Evolutionary conservation across 2,797 vertebrate genomes (phyloP).

Genomic region (Chiloscyllium punctatum): DNA sequence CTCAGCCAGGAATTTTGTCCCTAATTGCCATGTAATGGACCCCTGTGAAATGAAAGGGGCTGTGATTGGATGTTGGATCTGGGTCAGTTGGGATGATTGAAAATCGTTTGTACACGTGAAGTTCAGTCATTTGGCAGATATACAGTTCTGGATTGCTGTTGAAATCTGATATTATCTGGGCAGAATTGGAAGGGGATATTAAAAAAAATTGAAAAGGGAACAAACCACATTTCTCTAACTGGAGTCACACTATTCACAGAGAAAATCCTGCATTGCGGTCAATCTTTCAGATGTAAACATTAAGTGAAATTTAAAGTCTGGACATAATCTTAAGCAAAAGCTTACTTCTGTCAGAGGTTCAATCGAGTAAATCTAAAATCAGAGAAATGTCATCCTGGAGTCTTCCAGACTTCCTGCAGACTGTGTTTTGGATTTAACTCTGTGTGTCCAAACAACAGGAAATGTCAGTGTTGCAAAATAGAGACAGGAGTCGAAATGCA

Average conservation of each 20-base stretch:
- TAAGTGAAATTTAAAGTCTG: background rate
- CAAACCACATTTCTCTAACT: background rate
- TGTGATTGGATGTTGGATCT: background rate
- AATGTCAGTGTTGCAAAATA: background rate
- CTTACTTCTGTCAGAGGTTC: background rate
- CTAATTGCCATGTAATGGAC: background rate
- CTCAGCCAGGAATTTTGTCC: background rate
- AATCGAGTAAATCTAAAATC: background rate
- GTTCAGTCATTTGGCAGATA: background rate
- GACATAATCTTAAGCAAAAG: background rate
- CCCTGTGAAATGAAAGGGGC: background rate
- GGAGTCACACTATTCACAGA: background rate
- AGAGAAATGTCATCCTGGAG: slow-evolving; percentile 18
- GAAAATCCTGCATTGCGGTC: background rate
- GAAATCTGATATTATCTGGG: background rate
- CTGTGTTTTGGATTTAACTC: background rate
- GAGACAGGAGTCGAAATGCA: background rate
- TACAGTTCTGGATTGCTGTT: background rate
- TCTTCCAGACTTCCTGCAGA: background rate
- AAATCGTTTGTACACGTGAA: background rate
- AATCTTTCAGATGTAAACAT: background rate
- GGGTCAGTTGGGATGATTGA: background rate
- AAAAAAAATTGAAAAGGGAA: background rate
- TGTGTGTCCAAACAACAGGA: background rate
- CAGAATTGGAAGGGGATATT: background rate